Evolutionary conservation across 2,797 vertebrate genomes (phyloP).

Genomic region (Tapera naevia): DNA sequence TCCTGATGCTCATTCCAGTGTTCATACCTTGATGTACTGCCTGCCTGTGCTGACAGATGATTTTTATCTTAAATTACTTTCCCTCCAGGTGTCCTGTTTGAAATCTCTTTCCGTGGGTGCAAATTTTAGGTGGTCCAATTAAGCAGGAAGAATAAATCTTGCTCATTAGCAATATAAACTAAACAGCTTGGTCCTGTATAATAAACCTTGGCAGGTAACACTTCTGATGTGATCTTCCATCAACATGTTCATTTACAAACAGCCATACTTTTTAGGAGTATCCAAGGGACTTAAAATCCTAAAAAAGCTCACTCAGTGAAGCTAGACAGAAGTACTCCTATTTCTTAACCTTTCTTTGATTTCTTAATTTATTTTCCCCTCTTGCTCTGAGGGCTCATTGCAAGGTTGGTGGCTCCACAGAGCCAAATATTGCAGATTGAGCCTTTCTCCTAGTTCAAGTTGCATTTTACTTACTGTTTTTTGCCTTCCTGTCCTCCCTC

Average conservation of each 20-base stretch:
- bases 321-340: neutral
- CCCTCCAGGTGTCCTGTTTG: neutral
- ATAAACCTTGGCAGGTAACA: neutral
- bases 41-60: neutral
- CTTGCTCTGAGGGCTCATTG: neutral
- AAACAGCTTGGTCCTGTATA: neutral
- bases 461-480: neutral
- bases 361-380: neutral
- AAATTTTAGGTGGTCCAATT: neutral
- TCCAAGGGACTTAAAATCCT: neutral
- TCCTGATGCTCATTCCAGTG: neutral
- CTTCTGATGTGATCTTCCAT: neutral
- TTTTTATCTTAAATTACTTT: slow-evolving; percentile 8
- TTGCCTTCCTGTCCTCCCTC: neutral
- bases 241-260: too few relatives aligned
- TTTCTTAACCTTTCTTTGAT: neutral
- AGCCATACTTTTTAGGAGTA: neutral
- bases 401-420: neutral
- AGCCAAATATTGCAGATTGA: neutral
- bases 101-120: neutral
- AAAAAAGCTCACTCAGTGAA: neutral
- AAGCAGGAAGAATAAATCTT: neutral
- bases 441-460: neutral
- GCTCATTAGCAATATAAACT: neutral
- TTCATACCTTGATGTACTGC: neutral